Evolutionary conservation across 2,113 vertebrate species (phyloP), one percentile per base, ranked within the genome.

Genomic region (Hydrochoerus hydrochaeris): DNA sequence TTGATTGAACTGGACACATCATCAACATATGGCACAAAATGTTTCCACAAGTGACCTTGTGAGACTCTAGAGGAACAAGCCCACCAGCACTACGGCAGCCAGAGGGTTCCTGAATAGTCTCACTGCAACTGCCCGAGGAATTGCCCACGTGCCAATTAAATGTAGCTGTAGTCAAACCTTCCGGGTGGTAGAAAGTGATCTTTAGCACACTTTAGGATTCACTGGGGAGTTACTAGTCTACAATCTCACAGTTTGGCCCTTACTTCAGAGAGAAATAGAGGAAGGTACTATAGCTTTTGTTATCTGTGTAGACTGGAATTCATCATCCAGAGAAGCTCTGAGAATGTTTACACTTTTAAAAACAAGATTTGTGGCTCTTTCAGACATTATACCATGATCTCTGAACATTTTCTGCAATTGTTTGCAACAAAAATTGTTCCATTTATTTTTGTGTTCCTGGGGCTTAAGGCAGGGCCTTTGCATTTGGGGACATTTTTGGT

Each of bases 1-100:
- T 97, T 96, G 88, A 97, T 97, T 97, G 88, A 96, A 97, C 80
- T 78, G 93, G 96, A 95, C 96, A 96, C 73, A 91, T 75, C 52
- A 95, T 97, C 95, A 98, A 96, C 96, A 95, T 9, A 75, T 28
- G 88, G 90, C 46, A 65, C 75, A 90, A 90, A 93, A 67, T 9
- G 57, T 95, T 97, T 94, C 62, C 24, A 97, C 90, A 95, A 85
- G 94, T 49, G 92, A 95, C 96, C 95, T 88, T 95, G 46, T 80
- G 96, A 95, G 92, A 96, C 73, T 97, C 90, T 63, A 60, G 81
- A 85, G 80, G 87, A 88, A 58, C 28, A 60, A 81, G 83, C 73
- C 78, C 90, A 83, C 95, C 89, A 94, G 71, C 41, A 3, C 54
- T 62, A 46, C 3, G 57, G 95, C 92, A 93, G 96, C 73, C 95